Base-by-base conservation (phyloP, 2,797 vertebrate genomes). In the Carcharodon carcharias region DNA sequence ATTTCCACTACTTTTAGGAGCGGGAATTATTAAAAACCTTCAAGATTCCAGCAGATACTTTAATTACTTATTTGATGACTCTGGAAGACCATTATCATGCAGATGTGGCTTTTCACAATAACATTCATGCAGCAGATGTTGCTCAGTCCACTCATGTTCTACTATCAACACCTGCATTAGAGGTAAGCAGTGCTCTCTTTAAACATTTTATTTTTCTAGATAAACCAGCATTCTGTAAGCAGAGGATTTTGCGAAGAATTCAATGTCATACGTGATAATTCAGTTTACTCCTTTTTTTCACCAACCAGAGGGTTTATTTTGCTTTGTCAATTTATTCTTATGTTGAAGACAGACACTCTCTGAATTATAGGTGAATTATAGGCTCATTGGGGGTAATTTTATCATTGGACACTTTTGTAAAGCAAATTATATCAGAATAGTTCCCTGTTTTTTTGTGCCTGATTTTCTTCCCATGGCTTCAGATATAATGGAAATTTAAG, bases 11-110 rank as follows among this genome's bases (percentile, higher is more conserved):
- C 92, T 96, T 97, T 3, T 96, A 99, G 99, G 99, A 99, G 97
- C 98, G 99, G 96, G 99, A 99, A 97, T 98, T 99, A 97, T 97
- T 99, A 97, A 99, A 99, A 98, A 99, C 99, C 0, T 99, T 99
- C 98, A 99, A 99, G 98, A 99, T 99, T 98, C 99, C 99, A 97
- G 98, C 98, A 50, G 99, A 99, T 97, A 99, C 99, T 97, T 98
- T 99, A 98, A 98, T 99, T 97, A 99, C 99, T 26, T 99, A 99
- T 97, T 98, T 99, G 98, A 99, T 99, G 99, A 99, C 99, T 96
- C 98, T 99, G 97, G 99, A 99, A 98, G 99, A 99, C 97, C 99
- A 99, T 98, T 99, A 99, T 97, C 99, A 99, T 96, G 98, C 98
- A 96, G 99, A 99, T 96, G 99, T 99, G 97, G 99, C 99, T 67